These are phyloP conservation scores for Probaryconus sp. DNA, from an alignment of 1,140 invertebrate genomes.

Conservation along the genomic window DNA sequence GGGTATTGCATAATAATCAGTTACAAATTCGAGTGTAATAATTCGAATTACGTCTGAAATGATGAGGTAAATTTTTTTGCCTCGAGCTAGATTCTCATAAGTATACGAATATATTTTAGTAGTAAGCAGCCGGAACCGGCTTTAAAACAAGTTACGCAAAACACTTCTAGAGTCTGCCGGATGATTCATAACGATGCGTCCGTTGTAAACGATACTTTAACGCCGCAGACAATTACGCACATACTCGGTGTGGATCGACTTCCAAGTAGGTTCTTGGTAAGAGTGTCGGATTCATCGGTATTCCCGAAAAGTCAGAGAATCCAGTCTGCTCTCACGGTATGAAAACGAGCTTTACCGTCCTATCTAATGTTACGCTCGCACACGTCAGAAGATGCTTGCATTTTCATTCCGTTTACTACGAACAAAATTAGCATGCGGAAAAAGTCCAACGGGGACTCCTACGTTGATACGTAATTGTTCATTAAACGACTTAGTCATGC, in stretches of 20 bases:
- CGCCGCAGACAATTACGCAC: constrained; percentile 62
- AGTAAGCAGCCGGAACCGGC: constrained; percentile 47
- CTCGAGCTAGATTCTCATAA: constrained; percentile 53
- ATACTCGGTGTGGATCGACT: constrained; percentile 60
- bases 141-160: constrained; percentile 61
- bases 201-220: constrained; percentile 62
- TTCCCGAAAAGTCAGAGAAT: constrained; percentile 59
- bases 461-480: background rate
- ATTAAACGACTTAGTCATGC: background rate
- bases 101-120: constrained; percentile 46
- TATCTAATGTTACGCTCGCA: constrained; percentile 28
- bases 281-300: constrained; percentile 57
- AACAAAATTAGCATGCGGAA: background rate
- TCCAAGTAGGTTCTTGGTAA: constrained; percentile 63
- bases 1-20: constrained; percentile 34
- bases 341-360: constrained; percentile 19
- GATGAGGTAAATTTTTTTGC: constrained; percentile 10
- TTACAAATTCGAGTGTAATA: constrained; percentile 22
- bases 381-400: constrained; percentile 22
- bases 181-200: constrained; percentile 64
- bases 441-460: background rate
- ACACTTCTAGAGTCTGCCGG: constrained; percentile 42
- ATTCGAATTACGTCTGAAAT: constrained; percentile 14
- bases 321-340: constrained; percentile 57
- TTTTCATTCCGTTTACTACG: constrained; percentile 11